Base-by-base conservation (phyloP, 2,888 invertebrate genomes). In the Carpatolechia fugitivella region DNA sequence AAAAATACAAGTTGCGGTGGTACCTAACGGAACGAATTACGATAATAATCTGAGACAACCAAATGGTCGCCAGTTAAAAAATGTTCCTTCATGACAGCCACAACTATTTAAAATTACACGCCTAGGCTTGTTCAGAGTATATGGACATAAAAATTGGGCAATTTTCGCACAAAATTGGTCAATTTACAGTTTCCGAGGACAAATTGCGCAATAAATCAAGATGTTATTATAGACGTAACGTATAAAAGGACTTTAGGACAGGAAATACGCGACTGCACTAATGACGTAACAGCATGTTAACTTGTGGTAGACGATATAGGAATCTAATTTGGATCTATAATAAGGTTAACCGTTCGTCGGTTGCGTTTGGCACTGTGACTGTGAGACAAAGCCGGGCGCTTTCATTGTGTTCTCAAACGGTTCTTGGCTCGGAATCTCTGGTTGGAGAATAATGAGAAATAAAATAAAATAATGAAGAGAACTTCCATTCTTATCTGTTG, bases 181-280 rank as follows among this genome's bases (percentile, higher is more conserved):
- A 85, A 83, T 87, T 85, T 80, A 68, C 69, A 62, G 62, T 60
- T 67, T 63, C 65, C 65, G 74, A 78, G 76, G 79, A 79, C 77
- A 75, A 65, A 74, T 75, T 73, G 64, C 65, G 73, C 63, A 66
- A 78, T 84, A 80, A 83, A 81, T 83, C 79, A 77, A 69, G 64
- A 61, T 41, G 60, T 68, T 69, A 80, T 78, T 80, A 70, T 63
- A 59, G 65, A 61, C 54, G 44, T 56, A 47, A 57, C 56, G 56
- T 58, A 62, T 67, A 66, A 65, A 63, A 63, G 65, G 70, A 69
- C 70, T 65, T 69, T 63, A 64, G 60, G 62, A 65, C 66, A 64
- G 70, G 69, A 57, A 57, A 54, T 50, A 11, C 46, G 49, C 31
- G 41, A 40, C 30, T 41, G 14, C 16, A 5, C 16, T 35, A 49